Evolutionary conservation across 2,888 invertebrate species (phyloP).

Genomic region (Gari tellinella): DNA sequence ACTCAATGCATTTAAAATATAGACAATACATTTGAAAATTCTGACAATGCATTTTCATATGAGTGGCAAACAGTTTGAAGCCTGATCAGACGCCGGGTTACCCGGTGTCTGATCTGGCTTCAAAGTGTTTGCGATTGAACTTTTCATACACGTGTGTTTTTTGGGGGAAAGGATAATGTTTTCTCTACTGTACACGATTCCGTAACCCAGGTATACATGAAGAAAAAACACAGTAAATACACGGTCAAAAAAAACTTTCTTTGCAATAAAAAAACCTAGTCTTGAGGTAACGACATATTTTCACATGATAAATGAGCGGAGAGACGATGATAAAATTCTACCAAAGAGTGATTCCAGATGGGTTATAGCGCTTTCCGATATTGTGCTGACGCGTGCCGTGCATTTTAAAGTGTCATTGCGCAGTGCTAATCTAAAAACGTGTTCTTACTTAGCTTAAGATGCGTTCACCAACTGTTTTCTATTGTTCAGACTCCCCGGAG

Average conservation of each 20-base stretch:
- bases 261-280: constrained; percentile 15
- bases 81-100: no score
- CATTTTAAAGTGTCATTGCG: constrained; percentile 24
- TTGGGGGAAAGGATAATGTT: no score
- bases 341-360: constrained; percentile 8
- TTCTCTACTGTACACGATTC: no score
- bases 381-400: constrained; percentile 30
- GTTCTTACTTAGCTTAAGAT: not conserved
- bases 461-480: not conserved
- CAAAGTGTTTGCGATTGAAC: no score
- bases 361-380: constrained; percentile 7
- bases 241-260: not conserved
- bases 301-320: constrained; percentile 21
- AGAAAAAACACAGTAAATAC: not conserved
- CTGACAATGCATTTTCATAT: no score
- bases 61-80: no score
- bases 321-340: constrained; percentile 9
- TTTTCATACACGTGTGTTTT: no score
- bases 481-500: no score
- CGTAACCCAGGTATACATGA: no score
- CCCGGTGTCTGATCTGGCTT: no score
- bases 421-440: not conserved
- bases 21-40: no score
- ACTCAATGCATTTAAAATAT: no score
- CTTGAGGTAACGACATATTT: constrained; percentile 24